Percentiles rank a stretch among this genome's conserved stretches.
Evolutionary conservation across 2,797 vertebrate genomes (phyloP).

Genomic region (Aldrovandia affinis): DNA sequence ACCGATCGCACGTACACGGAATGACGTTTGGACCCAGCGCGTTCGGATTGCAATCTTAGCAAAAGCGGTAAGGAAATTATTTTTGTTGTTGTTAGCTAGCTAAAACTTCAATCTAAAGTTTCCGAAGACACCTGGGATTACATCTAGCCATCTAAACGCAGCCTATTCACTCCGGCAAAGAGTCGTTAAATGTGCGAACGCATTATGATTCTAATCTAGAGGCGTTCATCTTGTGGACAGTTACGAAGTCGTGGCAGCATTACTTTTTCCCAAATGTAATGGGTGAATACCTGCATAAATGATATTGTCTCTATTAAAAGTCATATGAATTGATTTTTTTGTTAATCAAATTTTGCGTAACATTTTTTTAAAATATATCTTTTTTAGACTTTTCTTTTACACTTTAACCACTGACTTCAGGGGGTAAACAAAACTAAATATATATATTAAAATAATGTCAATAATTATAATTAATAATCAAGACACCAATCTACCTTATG

Average conservation of each 20-base stretch:
- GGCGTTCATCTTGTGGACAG: not conserved
- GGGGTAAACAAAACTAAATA: not conserved
- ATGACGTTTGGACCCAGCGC: conserved; percentile 37
- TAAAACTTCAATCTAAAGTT: conserved; percentile 1
- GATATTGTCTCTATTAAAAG: not conserved
- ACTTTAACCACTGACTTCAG: not conserved
- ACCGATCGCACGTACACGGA: conserved; percentile 15
- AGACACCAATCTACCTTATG: not conserved
- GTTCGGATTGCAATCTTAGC: not conserved
- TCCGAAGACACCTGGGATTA: conserved; percentile 17
- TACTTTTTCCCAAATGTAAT: not conserved
- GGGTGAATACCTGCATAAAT: not conserved
- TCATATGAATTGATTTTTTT: not conserved
- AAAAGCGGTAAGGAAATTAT: conserved; percentile 53
- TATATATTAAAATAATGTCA: not conserved
- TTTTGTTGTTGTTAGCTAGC: not conserved
- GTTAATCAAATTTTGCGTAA: not conserved
- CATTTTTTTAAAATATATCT: too few species aligned
- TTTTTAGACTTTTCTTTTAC: not conserved
- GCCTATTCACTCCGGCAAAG: not conserved
- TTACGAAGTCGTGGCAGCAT: not conserved
- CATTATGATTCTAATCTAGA: not conserved
- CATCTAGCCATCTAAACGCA: not conserved
- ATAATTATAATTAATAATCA: not conserved
- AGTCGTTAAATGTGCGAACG: not conserved